These are phyloP conservation scores for Pterocles burchelli DNA, from an alignment of 2,113 vertebrate genomes.

Conservation along the genomic window DNA sequence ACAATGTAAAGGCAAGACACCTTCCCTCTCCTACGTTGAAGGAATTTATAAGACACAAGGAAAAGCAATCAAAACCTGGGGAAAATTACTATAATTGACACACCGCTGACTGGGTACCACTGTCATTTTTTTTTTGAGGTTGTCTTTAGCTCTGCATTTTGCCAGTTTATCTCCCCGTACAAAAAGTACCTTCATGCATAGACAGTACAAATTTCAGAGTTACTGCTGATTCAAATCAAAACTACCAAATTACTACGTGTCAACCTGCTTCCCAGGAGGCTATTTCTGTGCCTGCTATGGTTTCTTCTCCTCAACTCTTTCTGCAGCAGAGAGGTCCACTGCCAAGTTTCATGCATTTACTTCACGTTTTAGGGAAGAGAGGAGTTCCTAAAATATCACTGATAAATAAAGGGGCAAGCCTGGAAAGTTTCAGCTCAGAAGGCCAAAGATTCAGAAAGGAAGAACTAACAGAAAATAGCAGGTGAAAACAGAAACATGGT, in stretches of 20 bases:
- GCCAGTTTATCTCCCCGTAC: not conserved
- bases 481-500: not conserved
- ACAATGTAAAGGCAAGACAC: not conserved
- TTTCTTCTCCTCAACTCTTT: not conserved
- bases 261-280: not conserved
- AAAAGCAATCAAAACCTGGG: not conserved
- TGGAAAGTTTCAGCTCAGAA: slow-evolving; percentile 2
- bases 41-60: not conserved
- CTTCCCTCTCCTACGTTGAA: not conserved
- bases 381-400: not conserved
- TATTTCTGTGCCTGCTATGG: slow-evolving; percentile 20
- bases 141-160: not conserved
- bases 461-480: not conserved
- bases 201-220: not conserved
- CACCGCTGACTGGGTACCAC: not conserved
- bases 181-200: slow-evolving; percentile 9
- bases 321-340: not conserved
- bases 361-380: not conserved
- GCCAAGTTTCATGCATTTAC: not conserved
- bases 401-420: not conserved
- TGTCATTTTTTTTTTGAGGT: not conserved
- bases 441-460: not conserved
- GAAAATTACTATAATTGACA: not conserved
- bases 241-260: not conserved
- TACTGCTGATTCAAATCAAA: slow-evolving; percentile 33